Evolutionary conservation across 2,797 vertebrate species (phyloP), one percentile per base, ranked within the genome.

Genomic region (Petrocephalus schoutedeni): DNA sequence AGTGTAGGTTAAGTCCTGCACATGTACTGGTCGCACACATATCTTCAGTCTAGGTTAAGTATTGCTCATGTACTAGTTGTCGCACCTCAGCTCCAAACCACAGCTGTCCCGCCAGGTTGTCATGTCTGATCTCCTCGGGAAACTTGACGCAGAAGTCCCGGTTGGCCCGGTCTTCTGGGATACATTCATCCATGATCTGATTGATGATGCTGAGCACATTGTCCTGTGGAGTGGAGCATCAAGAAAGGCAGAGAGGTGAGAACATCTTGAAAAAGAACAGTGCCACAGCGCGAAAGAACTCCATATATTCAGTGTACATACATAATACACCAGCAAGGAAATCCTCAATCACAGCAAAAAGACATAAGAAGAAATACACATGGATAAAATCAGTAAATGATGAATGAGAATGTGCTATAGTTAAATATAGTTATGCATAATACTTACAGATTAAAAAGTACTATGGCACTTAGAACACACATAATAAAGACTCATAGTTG

Each of bases 181-280:
- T 99, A 95, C 98, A 99, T 93, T 97, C 97, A 90, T 99, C 98
- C 98, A 99, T 99, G 91, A 99, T 99, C 94, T 98, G 97, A 93
- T 97, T 98, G 91, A 99, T 98, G 90, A 99, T 97, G 94, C 97
- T 98, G 89, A 99, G 92, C 92, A 99, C 98, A 77, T 96, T 98
- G 95, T 99, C 98, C 98, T 99, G 94, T 45, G 61, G 21, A 83
- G 51, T 54, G 87, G 57, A 88, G 51, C 10, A 49, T 83, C 90
- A 59, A 28, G 5, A 86, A 49, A 23, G 61, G 58, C 49, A n/a
- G n/a, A 23, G 85, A 85, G 36, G 41, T 58, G 58, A 86, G 85
- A 41, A 45, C 23, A 28, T 9, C 51, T 54, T 4, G 21, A 54
- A 51, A 28, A 3, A 56, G 5, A 12, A 54, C 36, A 77, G n/a